Evolutionary conservation across 2,888 invertebrate species (phyloP).

Genomic region (Prenolepis imparis): DNA sequence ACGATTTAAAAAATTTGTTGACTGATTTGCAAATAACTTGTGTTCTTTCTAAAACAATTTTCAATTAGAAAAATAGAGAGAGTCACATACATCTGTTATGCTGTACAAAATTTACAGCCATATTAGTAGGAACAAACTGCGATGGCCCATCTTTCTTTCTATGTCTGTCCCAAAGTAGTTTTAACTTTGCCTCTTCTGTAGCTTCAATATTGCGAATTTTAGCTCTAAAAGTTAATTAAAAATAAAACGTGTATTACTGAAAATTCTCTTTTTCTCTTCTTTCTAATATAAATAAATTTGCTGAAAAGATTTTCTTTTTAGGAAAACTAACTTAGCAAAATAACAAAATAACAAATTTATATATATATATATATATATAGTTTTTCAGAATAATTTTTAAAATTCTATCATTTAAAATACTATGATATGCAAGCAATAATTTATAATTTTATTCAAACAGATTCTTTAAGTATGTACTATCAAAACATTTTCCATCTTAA

Average conservation of each 20-base stretch:
- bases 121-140: constrained; percentile 98
- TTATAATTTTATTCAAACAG: too few species aligned
- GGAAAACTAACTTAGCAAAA: too few species aligned
- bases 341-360: too few species aligned
- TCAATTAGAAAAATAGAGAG: not conserved
- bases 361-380: too few species aligned
- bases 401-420: too few species aligned
- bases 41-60: not conserved
- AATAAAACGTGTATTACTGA: constrained; percentile 52
- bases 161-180: constrained; percentile 94
- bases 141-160: constrained; percentile 97
- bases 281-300: not conserved
- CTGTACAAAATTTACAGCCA: constrained; percentile 99
- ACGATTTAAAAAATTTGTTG: too few species aligned
- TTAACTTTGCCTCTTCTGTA: constrained; percentile 99
- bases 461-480: too few species aligned
- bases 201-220: constrained; percentile 99
- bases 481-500: too few species aligned
- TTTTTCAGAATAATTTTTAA: too few species aligned
- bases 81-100: constrained; percentile 95
- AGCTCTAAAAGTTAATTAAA: constrained; percentile 88
- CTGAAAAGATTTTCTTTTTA: not conserved
- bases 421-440: too few species aligned
- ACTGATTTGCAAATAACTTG: not conserved
- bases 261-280: not conserved